phyloP scores from a whole-genome alignment of 1,140 invertebrate genomes.

The Spodoptera litura region DNA sequence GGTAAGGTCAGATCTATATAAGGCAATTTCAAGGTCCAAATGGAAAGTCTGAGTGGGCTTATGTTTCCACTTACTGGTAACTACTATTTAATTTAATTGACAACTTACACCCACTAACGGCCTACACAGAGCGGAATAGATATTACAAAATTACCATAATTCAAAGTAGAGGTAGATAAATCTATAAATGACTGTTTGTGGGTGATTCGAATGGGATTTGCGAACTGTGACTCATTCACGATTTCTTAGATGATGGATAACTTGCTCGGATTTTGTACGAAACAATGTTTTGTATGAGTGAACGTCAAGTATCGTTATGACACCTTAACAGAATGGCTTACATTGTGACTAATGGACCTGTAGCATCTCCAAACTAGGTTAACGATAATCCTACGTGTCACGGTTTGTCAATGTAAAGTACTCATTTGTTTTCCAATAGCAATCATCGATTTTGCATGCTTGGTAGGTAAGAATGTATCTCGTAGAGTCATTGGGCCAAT shows the following conservation, averaged over 20 bases:
- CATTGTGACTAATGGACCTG: neutral
- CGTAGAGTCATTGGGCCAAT: slow-evolving; percentile 8
- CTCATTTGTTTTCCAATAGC: slow-evolving; percentile 14
- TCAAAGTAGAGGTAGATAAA: neutral
- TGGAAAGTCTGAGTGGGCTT: slow-evolving; percentile 30
- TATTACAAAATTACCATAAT: slow-evolving; percentile 12
- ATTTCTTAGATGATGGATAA: neutral
- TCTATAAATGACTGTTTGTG: neutral
- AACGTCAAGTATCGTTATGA: too few relatives aligned
- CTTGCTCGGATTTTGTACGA: neutral
- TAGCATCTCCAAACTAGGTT: neutral
- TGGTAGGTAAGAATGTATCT: neutral
- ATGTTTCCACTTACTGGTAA: slow-evolving; percentile 6
- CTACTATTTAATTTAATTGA: slow-evolving; percentile 23
- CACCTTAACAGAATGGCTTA: too few relatives aligned
- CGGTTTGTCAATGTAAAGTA: neutral
- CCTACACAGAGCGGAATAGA: slow-evolving; percentile 2
- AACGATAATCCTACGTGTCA: slow-evolving; percentile 31
- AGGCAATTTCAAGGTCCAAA: slow-evolving; percentile 30
- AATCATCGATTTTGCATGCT: slow-evolving; percentile 32
- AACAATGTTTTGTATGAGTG: too few relatives aligned
- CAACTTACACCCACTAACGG: slow-evolving; percentile 20
- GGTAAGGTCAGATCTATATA: slow-evolving; percentile 16
- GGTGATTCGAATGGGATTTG: slow-evolving; percentile 1
- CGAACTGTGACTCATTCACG: slow-evolving; percentile 10